phyloP scores from a whole-genome alignment of 30 jellyfish, hydroid and myxozoan genomes.

The Cassiopea xamachana region DNA sequence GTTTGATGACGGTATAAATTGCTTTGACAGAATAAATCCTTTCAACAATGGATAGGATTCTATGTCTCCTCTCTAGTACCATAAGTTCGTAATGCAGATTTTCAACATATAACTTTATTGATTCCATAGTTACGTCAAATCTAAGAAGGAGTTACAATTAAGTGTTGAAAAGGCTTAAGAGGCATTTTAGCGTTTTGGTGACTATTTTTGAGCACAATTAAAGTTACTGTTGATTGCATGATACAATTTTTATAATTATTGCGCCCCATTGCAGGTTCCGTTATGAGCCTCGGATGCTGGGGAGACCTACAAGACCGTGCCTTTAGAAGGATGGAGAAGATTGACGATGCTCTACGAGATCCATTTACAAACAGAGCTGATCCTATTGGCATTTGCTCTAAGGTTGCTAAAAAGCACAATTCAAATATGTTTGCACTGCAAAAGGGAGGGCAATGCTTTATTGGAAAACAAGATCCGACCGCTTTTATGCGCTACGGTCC shows the following conservation, averaged over 20 bases:
- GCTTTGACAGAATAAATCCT: not conserved
- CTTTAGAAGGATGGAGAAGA: slow-evolving; percentile 87
- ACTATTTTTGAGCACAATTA: no score
- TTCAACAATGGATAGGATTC: not conserved
- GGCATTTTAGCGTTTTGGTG: no score
- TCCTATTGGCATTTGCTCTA: slow-evolving; percentile 89
- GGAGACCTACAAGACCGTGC: slow-evolving; percentile 99
- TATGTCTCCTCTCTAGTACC: no score
- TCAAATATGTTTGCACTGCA: slow-evolving; percentile 86
- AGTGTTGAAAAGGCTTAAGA: no score
- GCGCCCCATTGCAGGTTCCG: slow-evolving; percentile 74
- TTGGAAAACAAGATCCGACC: slow-evolving; percentile 68
- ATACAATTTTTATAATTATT: not conserved
- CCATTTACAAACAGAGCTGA: slow-evolving; percentile 74
- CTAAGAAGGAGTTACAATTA: no score
- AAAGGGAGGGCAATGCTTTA: slow-evolving; percentile 97
- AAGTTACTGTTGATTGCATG: no score
- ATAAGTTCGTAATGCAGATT: no score
- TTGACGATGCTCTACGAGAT: slow-evolving; percentile 78
- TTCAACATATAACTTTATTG: no score
- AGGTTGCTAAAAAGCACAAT: slow-evolving; percentile 83
- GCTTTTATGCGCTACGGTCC: slow-evolving; percentile 81
- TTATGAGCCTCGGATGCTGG: slow-evolving; percentile 99
- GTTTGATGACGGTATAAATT: slow-evolving; percentile 92
- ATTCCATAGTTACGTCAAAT: no score